These are phyloP conservation scores for Alectura lathami DNA, from an alignment of 2,113 vertebrate genomes.

Conservation along the genomic window DNA sequence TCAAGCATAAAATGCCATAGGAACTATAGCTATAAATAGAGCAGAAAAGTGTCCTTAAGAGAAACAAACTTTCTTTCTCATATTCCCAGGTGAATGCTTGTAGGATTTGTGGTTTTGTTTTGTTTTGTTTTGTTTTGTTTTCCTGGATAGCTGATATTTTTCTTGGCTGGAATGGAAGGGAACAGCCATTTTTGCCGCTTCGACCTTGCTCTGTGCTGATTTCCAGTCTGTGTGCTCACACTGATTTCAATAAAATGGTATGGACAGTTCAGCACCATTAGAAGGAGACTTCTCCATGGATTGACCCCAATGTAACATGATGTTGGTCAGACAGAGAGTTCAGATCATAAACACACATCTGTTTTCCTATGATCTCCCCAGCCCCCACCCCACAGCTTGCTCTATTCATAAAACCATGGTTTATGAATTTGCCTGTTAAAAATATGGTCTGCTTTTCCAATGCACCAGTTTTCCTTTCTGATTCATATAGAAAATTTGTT, in stretches of 20 bases:
- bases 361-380: background rate
- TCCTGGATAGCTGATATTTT: background rate
- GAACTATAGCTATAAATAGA: slow-evolving; percentile 38
- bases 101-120: background rate
- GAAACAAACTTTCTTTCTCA: background rate
- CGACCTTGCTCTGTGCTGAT: background rate
- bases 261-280: background rate
- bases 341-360: slow-evolving; percentile 7
- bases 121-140: background rate
- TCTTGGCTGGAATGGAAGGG: background rate
- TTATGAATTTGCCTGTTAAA: slow-evolving; percentile 50
- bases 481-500: slow-evolving; percentile 47
- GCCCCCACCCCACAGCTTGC: background rate
- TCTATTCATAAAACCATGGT: slow-evolving; percentile 20
- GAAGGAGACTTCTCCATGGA: background rate
- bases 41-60: background rate
- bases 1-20: background rate
- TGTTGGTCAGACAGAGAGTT: background rate
- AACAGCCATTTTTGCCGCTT: background rate
- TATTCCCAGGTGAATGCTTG: slow-evolving; percentile 24
- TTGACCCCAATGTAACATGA: background rate
- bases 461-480: slow-evolving; percentile 29
- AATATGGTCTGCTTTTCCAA: slow-evolving; percentile 36
- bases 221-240: rapidly evolving
- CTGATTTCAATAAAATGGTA: background rate